These are phyloP conservation scores for Solenodon paradoxus DNA, from an alignment of 2,113 vertebrate species.

Conservation along the genomic window DNA sequence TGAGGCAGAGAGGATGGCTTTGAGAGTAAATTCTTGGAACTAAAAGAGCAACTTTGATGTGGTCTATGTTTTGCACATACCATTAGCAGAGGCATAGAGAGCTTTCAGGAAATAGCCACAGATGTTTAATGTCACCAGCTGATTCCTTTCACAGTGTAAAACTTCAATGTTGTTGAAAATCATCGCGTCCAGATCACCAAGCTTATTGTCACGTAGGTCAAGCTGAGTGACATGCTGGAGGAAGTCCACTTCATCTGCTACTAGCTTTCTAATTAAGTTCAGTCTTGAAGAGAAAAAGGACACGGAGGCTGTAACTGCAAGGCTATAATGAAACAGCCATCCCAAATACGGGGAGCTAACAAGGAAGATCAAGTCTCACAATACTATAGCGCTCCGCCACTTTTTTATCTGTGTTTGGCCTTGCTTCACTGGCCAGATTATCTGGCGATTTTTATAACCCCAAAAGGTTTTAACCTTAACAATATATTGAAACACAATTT, in stretches of 20 bases:
- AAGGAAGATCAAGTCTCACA: background rate
- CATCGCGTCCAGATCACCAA: constrained; percentile 90
- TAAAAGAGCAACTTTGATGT: background rate
- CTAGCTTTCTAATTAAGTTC: constrained; percentile 89
- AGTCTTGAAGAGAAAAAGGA: constrained; percentile 76
- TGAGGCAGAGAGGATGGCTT: background rate
- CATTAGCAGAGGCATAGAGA: constrained; percentile 91
- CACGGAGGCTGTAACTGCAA: background rate
- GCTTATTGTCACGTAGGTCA: constrained; percentile 94
- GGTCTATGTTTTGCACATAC: constrained; percentile 80
- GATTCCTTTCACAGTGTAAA: constrained; percentile 96
- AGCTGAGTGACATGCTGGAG: constrained; percentile 94
- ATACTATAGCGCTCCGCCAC: fast-evolving
- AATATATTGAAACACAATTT: constrained; percentile 25
- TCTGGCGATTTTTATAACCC: constrained; percentile 6
- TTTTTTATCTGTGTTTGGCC: background rate
- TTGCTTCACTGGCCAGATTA: background rate
- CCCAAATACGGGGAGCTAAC: fast-evolving
- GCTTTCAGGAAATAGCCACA: constrained; percentile 92
- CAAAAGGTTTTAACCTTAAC: background rate
- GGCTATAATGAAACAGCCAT: background rate
- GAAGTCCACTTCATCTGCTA: constrained; percentile 89
- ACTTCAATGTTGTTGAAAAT: constrained; percentile 94
- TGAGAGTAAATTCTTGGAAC: background rate
- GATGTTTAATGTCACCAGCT: constrained; percentile 87